Conservation (phyloP, 1,140 invertebrate species). For the Brachionus paranguensis region DNA sequence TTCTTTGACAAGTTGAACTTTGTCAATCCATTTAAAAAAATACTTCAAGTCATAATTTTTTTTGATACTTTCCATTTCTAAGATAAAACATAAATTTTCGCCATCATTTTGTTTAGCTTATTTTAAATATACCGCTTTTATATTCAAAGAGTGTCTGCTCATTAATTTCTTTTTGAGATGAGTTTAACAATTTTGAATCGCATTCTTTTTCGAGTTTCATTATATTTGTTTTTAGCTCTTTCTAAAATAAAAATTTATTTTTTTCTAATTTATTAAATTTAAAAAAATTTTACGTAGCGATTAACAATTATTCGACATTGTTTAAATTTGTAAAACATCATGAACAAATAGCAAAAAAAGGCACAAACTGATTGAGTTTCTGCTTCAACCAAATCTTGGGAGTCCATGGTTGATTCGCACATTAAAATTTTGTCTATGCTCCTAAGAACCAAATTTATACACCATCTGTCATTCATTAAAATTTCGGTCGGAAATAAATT, state of each 20-base stretch:
- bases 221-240: constrained; percentile 42
- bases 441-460: constrained; percentile 49
- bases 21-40: constrained; percentile 49
- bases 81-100: background rate
- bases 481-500: constrained; percentile 53
- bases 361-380: constrained; percentile 46
- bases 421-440: constrained; percentile 52
- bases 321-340: constrained; percentile 52
- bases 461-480: constrained; percentile 54
- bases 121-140: background rate
- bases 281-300: constrained; percentile 46
- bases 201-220: constrained; percentile 45
- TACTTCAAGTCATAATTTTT: constrained; percentile 50
- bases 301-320: constrained; percentile 48
- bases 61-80: constrained; percentile 47
- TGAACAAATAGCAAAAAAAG: constrained; percentile 52
- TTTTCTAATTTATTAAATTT: background rate
- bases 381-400: constrained; percentile 52
- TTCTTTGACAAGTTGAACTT: constrained; percentile 47
- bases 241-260: background rate
- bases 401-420: constrained; percentile 50
- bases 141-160: background rate
- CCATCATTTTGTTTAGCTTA: background rate
- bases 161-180: constrained; percentile 45
- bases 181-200: constrained; percentile 44